Evolutionary conservation across 2,797 vertebrate species (phyloP).

Genomic region (Enteromius argenteus): DNA sequence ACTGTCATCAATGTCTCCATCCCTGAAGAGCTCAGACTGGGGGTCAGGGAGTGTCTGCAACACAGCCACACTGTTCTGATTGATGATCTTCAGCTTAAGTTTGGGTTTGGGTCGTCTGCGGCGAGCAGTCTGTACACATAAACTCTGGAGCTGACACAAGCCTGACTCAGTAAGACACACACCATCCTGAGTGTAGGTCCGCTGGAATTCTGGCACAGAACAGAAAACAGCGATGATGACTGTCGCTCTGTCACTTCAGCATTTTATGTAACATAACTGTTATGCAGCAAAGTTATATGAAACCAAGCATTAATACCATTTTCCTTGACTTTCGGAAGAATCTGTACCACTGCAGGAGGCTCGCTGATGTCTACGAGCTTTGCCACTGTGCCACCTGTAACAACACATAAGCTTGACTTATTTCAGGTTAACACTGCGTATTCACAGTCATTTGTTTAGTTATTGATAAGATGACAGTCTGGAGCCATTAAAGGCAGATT

Average conservation of each 20-base stretch:
- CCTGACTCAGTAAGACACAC: conserved; percentile 95
- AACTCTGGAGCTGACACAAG: conserved; percentile 91
- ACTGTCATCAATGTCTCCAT: conserved; percentile 86
- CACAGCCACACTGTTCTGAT: conserved; percentile 98
- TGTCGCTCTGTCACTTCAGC: too few relatives aligned
- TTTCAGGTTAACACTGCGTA: conserved; percentile 18
- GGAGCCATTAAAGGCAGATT: conserved; percentile 28
- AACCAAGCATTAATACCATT: conserved; percentile 47
- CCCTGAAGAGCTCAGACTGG: conserved; percentile 84
- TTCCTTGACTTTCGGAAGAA: conserved; percentile 63
- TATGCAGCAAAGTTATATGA: not conserved
- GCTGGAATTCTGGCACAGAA: conserved; percentile 80
- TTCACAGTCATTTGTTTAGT: conserved; percentile 42
- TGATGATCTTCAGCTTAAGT: conserved; percentile 96
- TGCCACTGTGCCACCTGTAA: conserved; percentile 28
- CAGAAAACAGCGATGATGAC: not conserved
- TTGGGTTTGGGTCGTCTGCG: conserved; percentile 94
- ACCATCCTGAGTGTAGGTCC: conserved; percentile 96
- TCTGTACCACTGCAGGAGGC: conserved; percentile 71
- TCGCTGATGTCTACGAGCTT: conserved; percentile 63
- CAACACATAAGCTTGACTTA: conserved; percentile 22
- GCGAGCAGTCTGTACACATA: conserved; percentile 85
- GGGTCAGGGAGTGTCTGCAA: conserved; percentile 89
- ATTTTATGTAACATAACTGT: not conserved
- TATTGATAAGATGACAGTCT: conserved; percentile 16